Percentiles rank a stretch among this genome's conserved stretches.
phyloP scores from a whole-genome alignment of 2,113 vertebrate genomes.

The Pygoscelis adeliae region DNA sequence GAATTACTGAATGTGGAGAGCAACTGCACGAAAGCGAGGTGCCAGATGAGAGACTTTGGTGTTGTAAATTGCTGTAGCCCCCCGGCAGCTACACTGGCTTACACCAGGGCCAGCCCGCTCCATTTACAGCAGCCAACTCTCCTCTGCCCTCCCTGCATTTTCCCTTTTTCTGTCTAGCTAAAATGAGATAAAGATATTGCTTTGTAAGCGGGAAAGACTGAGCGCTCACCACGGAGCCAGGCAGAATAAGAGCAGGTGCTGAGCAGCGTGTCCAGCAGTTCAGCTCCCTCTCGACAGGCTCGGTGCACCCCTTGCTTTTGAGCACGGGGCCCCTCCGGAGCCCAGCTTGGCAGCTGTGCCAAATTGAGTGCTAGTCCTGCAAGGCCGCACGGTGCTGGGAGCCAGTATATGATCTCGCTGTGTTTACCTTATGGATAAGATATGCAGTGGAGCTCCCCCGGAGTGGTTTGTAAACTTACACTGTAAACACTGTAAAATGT shows the following conservation, averaged over 20 bases:
- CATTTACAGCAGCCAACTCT: background rate
- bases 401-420: background rate
- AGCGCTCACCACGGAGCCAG: background rate
- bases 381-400: background rate
- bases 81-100: background rate
- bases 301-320: fast-evolving
- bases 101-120: background rate
- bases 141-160: background rate
- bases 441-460: background rate
- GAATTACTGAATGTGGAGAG: background rate
- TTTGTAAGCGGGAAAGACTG: background rate
- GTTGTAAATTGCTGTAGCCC: background rate
- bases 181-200: background rate
- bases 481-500: slow-evolving; percentile 3
- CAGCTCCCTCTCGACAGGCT: background rate
- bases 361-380: background rate
- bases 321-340: fast-evolving
- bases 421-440: background rate
- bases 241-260: background rate
- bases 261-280: background rate
- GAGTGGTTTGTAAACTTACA: background rate
- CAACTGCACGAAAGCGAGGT: background rate
- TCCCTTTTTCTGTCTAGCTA: background rate
- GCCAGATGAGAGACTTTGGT: background rate
- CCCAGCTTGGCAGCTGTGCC: background rate